Conservation (phyloP, 2,797 vertebrate species). For the Halcyon chelicuti region DNA sequence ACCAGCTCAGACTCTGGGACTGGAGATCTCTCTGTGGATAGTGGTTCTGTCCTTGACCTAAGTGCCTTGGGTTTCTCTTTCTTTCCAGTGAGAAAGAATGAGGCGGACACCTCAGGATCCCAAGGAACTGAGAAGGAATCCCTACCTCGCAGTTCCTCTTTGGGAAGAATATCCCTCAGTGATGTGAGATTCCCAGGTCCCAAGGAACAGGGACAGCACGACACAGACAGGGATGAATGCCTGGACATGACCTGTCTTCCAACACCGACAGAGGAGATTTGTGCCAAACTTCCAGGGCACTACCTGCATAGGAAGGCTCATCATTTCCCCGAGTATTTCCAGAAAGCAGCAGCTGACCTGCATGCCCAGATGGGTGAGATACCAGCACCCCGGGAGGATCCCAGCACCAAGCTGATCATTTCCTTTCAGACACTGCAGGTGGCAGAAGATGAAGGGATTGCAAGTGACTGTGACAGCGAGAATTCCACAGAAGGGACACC, state of each 20-base stretch:
- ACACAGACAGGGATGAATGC: background rate
- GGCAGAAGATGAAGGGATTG: conserved; percentile 53
- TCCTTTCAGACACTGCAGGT: conserved; percentile 49
- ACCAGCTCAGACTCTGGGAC: background rate
- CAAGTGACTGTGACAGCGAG: conserved; percentile 25
- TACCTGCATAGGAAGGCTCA: background rate
- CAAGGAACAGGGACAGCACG: background rate
- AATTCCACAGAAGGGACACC: background rate
- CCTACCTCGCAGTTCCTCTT: background rate
- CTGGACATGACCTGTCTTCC: background rate
- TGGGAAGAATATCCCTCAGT: background rate
- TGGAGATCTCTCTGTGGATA: background rate
- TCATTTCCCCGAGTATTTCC: background rate
- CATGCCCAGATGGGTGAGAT: rapidly evolving
- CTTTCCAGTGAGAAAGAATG: background rate
- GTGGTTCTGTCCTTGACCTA: background rate
- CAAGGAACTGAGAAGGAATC: background rate
- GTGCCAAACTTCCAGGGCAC: background rate
- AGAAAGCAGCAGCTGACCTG: rapidly evolving
- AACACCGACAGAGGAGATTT: background rate
- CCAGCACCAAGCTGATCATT: background rate
- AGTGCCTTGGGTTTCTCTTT: background rate
- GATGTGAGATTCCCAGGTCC: background rate
- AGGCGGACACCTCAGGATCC: background rate
- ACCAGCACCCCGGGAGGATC: background rate